Conservation (phyloP, 2,888 invertebrate genomes). For the Dendrolimus houi region DNA sequence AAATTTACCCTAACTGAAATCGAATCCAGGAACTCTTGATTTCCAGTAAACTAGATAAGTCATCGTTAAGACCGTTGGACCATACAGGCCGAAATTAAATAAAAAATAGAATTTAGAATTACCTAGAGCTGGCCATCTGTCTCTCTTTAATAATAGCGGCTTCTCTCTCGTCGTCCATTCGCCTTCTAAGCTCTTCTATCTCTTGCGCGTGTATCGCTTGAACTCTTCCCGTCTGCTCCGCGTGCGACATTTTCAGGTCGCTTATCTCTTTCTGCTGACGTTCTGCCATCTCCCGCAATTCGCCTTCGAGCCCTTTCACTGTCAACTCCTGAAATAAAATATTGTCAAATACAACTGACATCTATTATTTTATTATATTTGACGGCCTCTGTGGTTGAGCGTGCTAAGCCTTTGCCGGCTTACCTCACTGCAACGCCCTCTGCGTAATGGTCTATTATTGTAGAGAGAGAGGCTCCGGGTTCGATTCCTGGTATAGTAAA, state of each 20-base stretch:
- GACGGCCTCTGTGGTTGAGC: too few species aligned
- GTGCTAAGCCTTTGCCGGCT: too few species aligned
- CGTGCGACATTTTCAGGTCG: conserved; percentile 62
- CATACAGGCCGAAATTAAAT: not conserved
- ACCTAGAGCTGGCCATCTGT: conserved; percentile 62
- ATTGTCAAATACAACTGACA: not conserved
- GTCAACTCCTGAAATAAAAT: conserved; percentile 79
- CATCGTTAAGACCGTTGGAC: too few species aligned
- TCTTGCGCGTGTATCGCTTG: conserved; percentile 60
- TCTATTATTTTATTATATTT: too few species aligned
- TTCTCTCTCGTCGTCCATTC: conserved; percentile 59
- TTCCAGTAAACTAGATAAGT: too few species aligned
- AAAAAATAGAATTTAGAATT: conserved; percentile 1
- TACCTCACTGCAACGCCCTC: too few species aligned
- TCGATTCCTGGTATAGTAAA: too few species aligned
- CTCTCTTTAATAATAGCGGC: conserved; percentile 58
- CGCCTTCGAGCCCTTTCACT: conserved; percentile 91
- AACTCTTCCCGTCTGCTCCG: conserved; percentile 49
- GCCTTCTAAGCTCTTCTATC: conserved; percentile 73
- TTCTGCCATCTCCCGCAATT: conserved; percentile 86
- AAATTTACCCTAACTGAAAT: too few species aligned
- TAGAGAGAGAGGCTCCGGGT: too few species aligned
- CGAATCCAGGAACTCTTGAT: too few species aligned
- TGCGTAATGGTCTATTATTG: too few species aligned
- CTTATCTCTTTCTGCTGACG: conserved; percentile 81